Percentiles rank a stretch among this genome's conserved stretches.
Conservation (phyloP, 2,113 vertebrate genomes). For the Sula dactylatra region DNA sequence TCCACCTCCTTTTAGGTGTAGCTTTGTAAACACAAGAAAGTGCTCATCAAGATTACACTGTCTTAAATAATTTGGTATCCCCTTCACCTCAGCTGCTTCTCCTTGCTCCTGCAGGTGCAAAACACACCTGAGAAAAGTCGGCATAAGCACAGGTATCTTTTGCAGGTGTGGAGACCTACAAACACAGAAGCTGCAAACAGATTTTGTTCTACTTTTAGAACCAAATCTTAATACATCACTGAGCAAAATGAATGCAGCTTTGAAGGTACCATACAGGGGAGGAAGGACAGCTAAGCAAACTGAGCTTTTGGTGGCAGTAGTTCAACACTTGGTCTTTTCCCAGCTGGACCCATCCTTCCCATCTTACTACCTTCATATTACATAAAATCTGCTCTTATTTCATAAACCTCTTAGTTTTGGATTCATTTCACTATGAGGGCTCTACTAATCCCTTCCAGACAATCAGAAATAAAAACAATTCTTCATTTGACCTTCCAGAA, state of each 20-base stretch:
- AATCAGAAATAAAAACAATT: neutral
- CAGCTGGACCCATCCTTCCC: neutral
- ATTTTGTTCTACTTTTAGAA: neutral
- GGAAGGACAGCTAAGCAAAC: neutral
- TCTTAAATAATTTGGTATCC: neutral
- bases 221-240: neutral
- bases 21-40: too few relatives aligned
- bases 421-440: neutral
- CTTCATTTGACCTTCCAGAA: neutral
- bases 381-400: neutral
- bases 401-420: neutral
- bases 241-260: neutral
- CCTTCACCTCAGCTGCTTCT: neutral
- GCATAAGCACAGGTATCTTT: neutral
- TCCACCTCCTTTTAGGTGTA: neutral
- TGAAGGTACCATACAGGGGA: rapidly evolving
- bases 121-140: neutral
- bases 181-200: neutral
- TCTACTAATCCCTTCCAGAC: neutral
- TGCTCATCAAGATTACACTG: neutral
- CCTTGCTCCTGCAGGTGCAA: rapidly evolving
- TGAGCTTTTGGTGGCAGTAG: neutral
- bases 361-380: neutral
- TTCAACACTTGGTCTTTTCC: neutral
- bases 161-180: neutral